Evolutionary conservation across 64 coral and sea anemone genomes (phyloP).

Genomic region (Stylophora pistillata): DNA sequence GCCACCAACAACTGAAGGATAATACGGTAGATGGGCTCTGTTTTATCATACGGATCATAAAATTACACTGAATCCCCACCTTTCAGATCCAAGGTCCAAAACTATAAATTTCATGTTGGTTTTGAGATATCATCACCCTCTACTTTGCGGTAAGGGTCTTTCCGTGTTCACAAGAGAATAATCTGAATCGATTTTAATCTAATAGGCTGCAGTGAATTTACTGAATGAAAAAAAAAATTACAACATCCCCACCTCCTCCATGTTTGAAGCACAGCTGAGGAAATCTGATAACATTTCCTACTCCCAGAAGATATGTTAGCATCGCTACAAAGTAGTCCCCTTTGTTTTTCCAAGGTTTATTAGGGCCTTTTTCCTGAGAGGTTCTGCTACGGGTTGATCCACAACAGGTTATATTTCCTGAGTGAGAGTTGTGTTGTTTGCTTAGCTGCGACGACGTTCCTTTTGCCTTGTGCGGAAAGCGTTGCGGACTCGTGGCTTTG

Average conservation of each 20-base stretch:
- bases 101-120: too few species aligned
- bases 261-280: constrained; percentile 76
- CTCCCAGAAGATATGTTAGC: constrained; percentile 70
- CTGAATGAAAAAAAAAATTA: too few species aligned
- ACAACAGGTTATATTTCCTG: not conserved
- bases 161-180: too few species aligned
- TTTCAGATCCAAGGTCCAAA: too few species aligned
- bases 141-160: too few species aligned
- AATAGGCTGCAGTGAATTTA: too few species aligned
- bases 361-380: not conserved
- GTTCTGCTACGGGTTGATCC: not conserved
- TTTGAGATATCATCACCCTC: too few species aligned
- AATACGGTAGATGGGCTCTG: too few species aligned
- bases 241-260: constrained; percentile 72
- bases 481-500: not conserved
- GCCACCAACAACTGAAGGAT: too few species aligned
- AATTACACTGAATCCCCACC: too few species aligned
- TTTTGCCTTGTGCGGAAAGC: not conserved
- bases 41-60: too few species aligned
- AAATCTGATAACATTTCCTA: constrained; percentile 83
- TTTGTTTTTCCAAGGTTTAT: constrained; percentile 64
- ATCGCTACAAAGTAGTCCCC: constrained; percentile 57
- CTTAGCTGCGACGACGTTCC: not conserved
- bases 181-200: too few species aligned
- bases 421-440: not conserved